Percentiles rank a stretch among this genome's conserved stretches.
phyloP scores from a whole-genome alignment of 2,113 vertebrate species.

The Ammospiza caudacuta region DNA sequence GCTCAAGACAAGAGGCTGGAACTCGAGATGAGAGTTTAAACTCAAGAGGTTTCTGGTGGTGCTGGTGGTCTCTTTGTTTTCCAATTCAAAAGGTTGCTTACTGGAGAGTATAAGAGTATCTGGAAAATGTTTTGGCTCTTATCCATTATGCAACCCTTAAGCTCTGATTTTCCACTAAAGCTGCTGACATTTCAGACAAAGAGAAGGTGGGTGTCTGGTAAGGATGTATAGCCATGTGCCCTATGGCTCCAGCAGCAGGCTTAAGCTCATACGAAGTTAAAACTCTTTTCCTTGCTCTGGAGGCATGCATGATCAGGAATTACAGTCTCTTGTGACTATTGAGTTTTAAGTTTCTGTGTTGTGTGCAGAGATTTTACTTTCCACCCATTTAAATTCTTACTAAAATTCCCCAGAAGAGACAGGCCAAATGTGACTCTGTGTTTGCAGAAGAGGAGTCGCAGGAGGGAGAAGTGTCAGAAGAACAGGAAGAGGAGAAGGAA shows the following conservation, averaged over 20 bases:
- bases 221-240: background rate
- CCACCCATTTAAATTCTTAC: background rate
- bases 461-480: conserved; percentile 56
- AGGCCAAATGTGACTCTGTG: conserved; percentile 37
- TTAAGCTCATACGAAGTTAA: background rate
- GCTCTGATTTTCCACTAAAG: background rate
- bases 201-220: background rate
- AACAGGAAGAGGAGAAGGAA: conserved; percentile 32
- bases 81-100: background rate
- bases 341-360: background rate
- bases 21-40: background rate
- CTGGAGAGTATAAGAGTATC: background rate
- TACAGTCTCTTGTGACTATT: background rate
- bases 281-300: background rate
- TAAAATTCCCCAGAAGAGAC: background rate
- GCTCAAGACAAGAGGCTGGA: background rate
- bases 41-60: background rate
- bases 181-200: background rate
- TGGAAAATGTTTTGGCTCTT: background rate
- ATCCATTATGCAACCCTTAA: background rate
- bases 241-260: background rate
- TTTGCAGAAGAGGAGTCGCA: conserved; percentile 64
- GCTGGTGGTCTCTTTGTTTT: conserved; percentile 4
- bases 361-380: background rate
- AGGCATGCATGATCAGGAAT: background rate